A percentile compares a stretch with the other conserved stretches of the same genome.
Conservation (phyloP, 2,113 vertebrate species). For the Bucco capensis region DNA sequence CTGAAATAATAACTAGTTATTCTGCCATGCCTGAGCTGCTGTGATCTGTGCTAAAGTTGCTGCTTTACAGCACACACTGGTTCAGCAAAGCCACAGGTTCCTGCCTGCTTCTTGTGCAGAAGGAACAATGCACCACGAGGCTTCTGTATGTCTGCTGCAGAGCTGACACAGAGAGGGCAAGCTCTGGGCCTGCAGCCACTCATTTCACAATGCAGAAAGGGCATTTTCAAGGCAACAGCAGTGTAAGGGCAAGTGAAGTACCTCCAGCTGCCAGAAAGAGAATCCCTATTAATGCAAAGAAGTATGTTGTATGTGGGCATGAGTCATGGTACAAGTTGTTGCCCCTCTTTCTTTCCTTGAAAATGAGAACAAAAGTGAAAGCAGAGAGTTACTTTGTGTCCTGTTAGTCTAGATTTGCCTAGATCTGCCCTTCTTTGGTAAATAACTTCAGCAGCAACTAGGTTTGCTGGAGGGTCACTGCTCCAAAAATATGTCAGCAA, state of each 20-base stretch:
- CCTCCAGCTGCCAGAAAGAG: not conserved
- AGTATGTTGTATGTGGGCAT: not conserved
- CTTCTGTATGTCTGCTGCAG: not conserved
- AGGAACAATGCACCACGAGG: not conserved
- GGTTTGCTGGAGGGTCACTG: not conserved
- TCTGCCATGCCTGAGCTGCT: not conserved
- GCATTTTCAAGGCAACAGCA: not conserved
- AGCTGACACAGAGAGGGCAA: not conserved
- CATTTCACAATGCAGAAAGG: not conserved
- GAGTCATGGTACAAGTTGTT: not conserved
- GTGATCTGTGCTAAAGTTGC: not conserved
- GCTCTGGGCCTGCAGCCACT: not conserved
- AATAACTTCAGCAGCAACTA: not conserved
- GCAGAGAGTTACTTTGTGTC: not conserved
- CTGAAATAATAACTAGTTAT: not conserved
- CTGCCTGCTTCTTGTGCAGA: not conserved
- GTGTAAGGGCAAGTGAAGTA: not conserved
- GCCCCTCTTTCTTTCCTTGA: not conserved
- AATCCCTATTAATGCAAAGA: not conserved
- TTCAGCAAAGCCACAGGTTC: not conserved
- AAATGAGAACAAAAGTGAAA: not conserved
- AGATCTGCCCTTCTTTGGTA: not conserved
- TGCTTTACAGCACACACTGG: rapidly evolving
- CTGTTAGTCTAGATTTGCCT: not conserved
- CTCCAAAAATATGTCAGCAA: not conserved